phyloP scores from a whole-genome alignment of 1,140 invertebrate genomes.

The Drosophila lowei region DNA sequence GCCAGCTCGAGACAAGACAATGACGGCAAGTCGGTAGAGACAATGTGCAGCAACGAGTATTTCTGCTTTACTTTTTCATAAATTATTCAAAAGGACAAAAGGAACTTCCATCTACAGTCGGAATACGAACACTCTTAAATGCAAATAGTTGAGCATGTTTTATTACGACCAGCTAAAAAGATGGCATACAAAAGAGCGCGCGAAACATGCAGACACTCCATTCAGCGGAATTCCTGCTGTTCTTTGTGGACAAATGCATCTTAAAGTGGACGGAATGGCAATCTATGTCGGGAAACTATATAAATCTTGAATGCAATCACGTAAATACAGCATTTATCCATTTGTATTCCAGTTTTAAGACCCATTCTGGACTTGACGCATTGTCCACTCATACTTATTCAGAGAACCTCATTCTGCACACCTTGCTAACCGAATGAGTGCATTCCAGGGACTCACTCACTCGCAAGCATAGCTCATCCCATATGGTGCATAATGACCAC shows the following conservation, averaged over 20 bases:
- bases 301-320: background rate
- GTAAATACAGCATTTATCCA: background rate
- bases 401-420: background rate
- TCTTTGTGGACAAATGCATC: constrained; percentile 20
- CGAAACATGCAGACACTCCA: constrained; percentile 11
- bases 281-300: background rate
- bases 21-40: constrained; percentile 43
- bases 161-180: constrained; percentile 52
- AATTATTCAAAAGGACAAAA: constrained; percentile 69
- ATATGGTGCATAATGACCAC: constrained; percentile 45
- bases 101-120: constrained; percentile 40
- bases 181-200: constrained; percentile 37
- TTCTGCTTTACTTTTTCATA: constrained; percentile 54
- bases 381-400: background rate
- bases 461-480: background rate
- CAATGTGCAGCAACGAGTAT: constrained; percentile 39
- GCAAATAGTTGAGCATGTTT: constrained; percentile 56
- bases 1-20: constrained; percentile 51
- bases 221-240: constrained; percentile 19
- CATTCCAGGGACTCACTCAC: constrained; percentile 4
- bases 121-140: constrained; percentile 30
- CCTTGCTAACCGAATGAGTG: constrained; percentile 28
- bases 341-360: constrained; percentile 2
- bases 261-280: constrained; percentile 10
- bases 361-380: constrained; percentile 2